Conservation (phyloP, 2,797 vertebrate species). For the Phoeniculus purpureus region DNA sequence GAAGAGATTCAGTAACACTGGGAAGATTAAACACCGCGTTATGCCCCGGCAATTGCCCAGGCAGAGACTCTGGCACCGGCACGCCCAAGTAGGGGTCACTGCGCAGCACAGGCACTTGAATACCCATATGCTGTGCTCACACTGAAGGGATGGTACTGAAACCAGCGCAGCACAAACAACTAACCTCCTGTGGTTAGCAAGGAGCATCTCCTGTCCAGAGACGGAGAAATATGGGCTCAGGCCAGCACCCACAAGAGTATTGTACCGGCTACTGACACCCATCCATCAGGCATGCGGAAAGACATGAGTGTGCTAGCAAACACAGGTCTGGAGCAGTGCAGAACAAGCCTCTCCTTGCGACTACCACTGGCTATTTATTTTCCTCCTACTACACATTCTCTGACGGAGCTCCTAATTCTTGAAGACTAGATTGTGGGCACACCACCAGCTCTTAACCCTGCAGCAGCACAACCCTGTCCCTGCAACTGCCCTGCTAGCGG, state of each 20-base stretch:
- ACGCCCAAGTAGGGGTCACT: background rate
- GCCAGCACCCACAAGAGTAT: background rate
- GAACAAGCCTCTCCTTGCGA: background rate
- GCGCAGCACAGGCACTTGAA: background rate
- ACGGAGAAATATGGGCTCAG: background rate
- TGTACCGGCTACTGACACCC: fast-evolving
- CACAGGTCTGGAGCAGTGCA: background rate
- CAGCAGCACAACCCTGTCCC: background rate
- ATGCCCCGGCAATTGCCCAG: background rate
- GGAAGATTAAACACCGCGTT: background rate
- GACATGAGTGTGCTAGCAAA: background rate
- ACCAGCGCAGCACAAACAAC: background rate
- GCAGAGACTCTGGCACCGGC: background rate
- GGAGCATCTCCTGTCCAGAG: background rate
- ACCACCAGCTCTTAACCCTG: background rate
- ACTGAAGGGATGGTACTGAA: background rate
- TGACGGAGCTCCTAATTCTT: background rate
- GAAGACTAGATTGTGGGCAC: background rate
- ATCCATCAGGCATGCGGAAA: background rate
- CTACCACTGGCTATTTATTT: background rate
- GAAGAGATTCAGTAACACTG: background rate
- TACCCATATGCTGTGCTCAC: background rate
- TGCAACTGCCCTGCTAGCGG: background rate
- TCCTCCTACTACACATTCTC: background rate
- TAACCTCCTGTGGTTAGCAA: background rate